Evolutionary conservation across 2,888 invertebrate species (phyloP).

Genomic region (Trichacis sp.): DNA sequence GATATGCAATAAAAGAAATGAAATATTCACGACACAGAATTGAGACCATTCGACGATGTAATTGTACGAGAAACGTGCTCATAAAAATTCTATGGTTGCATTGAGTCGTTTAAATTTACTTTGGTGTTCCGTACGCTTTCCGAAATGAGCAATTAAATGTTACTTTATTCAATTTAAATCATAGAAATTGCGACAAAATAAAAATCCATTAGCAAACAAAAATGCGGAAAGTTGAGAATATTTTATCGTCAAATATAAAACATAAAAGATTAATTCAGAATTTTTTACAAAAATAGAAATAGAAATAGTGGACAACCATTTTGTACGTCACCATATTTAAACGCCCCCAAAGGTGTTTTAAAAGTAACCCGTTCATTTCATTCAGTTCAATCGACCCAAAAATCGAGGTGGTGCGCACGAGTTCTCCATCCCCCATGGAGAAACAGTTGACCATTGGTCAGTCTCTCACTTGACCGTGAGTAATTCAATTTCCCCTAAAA

Average conservation of each 20-base stretch:
- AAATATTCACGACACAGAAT: constrained; percentile 43
- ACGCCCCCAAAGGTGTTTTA: constrained; percentile 35
- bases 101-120: constrained; percentile 45
- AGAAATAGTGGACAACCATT: too few relatives aligned
- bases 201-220: too few relatives aligned
- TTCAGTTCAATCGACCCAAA: constrained; percentile 55
- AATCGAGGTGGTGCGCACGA: constrained; percentile 49
- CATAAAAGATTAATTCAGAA: too few relatives aligned
- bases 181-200: too few relatives aligned
- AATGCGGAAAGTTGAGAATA: too few relatives aligned
- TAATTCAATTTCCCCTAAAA: constrained; percentile 56
- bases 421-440: constrained; percentile 55
- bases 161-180: too few relatives aligned
- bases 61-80: constrained; percentile 53
- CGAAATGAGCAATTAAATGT: too few relatives aligned
- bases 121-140: background rate
- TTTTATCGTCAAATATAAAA: too few relatives aligned
- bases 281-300: too few relatives aligned
- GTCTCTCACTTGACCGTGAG: constrained; percentile 61
- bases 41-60: constrained; percentile 51
- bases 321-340: constrained; percentile 52
- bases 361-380: constrained; percentile 21
- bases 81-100: constrained; percentile 54
- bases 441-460: constrained; percentile 65
- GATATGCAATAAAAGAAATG: constrained; percentile 53